Conservation (phyloP, 2,888 invertebrate species). For the Flexamia atlantica region DNA sequence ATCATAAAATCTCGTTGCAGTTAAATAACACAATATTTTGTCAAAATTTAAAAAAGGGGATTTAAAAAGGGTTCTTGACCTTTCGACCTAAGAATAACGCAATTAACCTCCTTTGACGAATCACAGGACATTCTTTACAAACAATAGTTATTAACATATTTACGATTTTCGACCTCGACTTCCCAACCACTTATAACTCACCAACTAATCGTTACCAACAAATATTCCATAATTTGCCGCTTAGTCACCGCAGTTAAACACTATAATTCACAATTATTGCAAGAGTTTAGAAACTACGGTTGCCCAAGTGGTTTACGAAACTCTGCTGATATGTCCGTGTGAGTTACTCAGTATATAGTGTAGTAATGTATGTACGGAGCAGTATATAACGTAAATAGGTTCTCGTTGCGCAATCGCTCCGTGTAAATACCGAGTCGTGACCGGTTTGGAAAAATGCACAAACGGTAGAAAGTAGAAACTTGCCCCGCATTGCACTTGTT, state of each 20-base stretch:
- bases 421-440: constrained; percentile 55
- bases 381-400: constrained; percentile 45
- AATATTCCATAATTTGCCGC: not conserved
- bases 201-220: not conserved
- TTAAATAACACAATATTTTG: too few species aligned
- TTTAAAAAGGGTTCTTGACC: too few species aligned
- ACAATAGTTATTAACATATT: too few species aligned
- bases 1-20: too few species aligned
- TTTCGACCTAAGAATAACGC: too few species aligned
- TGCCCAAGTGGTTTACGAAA: constrained; percentile 28
- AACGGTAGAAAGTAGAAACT: constrained; percentile 59
- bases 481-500: constrained; percentile 50
- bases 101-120: too few species aligned
- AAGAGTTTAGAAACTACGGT: constrained; percentile 12
- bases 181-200: too few species aligned
- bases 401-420: constrained; percentile 37
- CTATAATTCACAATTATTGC: constrained; percentile 29
- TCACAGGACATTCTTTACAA: too few species aligned
- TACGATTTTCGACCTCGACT: too few species aligned
- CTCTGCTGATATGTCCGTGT: constrained; percentile 10
- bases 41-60: too few species aligned
- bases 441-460: constrained; percentile 46
- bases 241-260: not conserved
- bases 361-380: not conserved
- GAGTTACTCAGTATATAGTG: not conserved